These are phyloP conservation scores for Cylas formicarius DNA, from an alignment of 1,140 invertebrate genomes.

Conservation along the genomic window DNA sequence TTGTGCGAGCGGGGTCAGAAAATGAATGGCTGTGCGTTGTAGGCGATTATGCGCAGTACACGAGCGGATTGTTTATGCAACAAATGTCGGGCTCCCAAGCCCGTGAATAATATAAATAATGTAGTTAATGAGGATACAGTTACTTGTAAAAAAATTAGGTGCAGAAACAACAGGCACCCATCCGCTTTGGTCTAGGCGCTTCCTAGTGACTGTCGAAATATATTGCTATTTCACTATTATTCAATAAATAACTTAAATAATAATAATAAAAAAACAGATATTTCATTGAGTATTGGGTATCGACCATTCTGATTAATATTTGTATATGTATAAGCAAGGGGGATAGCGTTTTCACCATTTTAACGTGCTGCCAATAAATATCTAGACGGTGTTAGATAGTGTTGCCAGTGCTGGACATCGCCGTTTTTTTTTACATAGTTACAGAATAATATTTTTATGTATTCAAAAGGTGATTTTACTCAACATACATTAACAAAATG, in stretches of 20 bases:
- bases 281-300: too few species aligned
- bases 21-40: neutral
- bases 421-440: too few species aligned
- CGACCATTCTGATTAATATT: too few species aligned
- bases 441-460: too few species aligned
- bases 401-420: too few species aligned
- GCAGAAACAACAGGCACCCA: neutral
- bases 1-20: conserved; percentile 1
- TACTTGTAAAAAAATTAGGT: conserved; percentile 1
- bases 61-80: neutral
- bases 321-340: neutral
- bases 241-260: conserved; percentile 1
- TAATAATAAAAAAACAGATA: too few species aligned
- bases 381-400: too few species aligned
- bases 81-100: neutral
- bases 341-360: conserved; percentile 4
- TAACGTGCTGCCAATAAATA: too few species aligned
- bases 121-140: conserved; percentile 10
- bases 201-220: neutral
- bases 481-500: too few species aligned
- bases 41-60: neutral
- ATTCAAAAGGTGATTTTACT: too few species aligned
- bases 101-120: conserved; percentile 1
- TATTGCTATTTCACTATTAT: neutral
- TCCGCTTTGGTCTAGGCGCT: neutral